These are phyloP conservation scores for Seira sanloemensis DNA, from an alignment of 2,888 invertebrate species.

Conservation along the genomic window DNA sequence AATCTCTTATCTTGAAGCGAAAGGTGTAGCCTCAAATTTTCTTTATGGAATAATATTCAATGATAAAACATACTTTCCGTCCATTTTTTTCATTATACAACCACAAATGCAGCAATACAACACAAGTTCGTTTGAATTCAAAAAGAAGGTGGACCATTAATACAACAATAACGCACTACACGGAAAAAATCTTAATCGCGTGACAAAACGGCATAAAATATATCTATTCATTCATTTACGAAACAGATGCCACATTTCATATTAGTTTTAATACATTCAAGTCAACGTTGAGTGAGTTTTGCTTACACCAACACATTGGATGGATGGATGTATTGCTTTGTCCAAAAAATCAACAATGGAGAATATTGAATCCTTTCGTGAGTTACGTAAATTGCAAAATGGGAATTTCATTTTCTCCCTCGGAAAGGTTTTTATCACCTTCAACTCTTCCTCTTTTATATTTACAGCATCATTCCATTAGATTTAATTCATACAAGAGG, in stretches of 20 bases:
- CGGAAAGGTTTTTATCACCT: background rate
- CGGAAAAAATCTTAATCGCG: constrained; percentile 47
- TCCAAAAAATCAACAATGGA: background rate
- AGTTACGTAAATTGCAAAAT: background rate
- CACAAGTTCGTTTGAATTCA: background rate
- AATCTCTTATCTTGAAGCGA: constrained; percentile 33
- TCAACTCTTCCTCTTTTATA: background rate
- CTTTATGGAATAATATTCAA: constrained; percentile 20
- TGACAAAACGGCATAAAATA: constrained; percentile 56
- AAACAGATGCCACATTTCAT: constrained; percentile 51
- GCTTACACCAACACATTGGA: background rate
- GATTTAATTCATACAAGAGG: too few species aligned
- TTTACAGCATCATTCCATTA: background rate
- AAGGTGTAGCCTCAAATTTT: constrained; percentile 51
- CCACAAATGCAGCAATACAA: background rate
- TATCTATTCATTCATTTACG: constrained; percentile 41
- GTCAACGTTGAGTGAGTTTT: constrained; percentile 28
- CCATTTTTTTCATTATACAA: background rate
- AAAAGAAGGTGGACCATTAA: background rate
- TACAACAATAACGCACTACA: background rate
- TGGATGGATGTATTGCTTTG: background rate
- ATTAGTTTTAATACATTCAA: constrained; percentile 42
- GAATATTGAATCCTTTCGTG: background rate
- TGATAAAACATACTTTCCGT: background rate
- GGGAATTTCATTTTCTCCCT: background rate